A percentile compares a stretch with the other conserved stretches of the same genome.
These are phyloP conservation scores for Dascyllus trimaculatus DNA, from an alignment of 2,113 vertebrate species.

Conservation along the genomic window DNA sequence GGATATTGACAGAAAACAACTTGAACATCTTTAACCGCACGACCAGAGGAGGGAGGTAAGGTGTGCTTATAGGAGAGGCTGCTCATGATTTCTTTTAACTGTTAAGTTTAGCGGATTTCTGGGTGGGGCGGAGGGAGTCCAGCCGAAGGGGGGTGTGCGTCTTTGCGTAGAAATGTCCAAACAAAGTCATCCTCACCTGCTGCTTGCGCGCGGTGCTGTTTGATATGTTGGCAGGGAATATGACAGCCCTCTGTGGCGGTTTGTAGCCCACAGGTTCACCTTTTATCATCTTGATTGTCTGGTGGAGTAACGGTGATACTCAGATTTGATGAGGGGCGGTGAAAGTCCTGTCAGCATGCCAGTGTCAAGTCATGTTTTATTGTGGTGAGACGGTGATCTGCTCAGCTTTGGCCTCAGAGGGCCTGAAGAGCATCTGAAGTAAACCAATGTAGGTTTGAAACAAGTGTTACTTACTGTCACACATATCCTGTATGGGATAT, in stretches of 20 bases:
- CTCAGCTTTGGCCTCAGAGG: background rate
- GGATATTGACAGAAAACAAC: slow-evolving; percentile 29
- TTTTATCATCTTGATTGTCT: background rate
- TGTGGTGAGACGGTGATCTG: slow-evolving; percentile 7
- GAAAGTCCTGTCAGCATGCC: slow-evolving; percentile 36
- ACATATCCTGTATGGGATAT: too few species aligned
- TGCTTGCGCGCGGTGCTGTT: background rate
- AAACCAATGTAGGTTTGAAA: background rate
- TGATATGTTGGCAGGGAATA: background rate
- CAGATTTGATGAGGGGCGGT: slow-evolving; percentile 31
- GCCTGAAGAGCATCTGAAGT: slow-evolving; percentile 10
- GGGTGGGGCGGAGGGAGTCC: slow-evolving; percentile 14
- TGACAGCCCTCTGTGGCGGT: background rate
- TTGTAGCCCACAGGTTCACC: background rate
- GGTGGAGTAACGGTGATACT: slow-evolving; percentile 5
- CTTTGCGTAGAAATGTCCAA: slow-evolving; percentile 26
- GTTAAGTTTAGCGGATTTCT: slow-evolving; percentile 7
- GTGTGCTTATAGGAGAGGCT: background rate
- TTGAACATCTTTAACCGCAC: background rate
- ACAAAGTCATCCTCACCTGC: slow-evolving; percentile 42
- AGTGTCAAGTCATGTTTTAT: slow-evolving; percentile 46
- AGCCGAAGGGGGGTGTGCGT: background rate
- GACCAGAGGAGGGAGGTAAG: slow-evolving; percentile 61
- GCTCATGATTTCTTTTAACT: background rate
- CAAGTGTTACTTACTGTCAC: background rate